These are phyloP conservation scores for Achatina immaculata DNA, from an alignment of 1,140 invertebrate genomes.

Conservation along the genomic window DNA sequence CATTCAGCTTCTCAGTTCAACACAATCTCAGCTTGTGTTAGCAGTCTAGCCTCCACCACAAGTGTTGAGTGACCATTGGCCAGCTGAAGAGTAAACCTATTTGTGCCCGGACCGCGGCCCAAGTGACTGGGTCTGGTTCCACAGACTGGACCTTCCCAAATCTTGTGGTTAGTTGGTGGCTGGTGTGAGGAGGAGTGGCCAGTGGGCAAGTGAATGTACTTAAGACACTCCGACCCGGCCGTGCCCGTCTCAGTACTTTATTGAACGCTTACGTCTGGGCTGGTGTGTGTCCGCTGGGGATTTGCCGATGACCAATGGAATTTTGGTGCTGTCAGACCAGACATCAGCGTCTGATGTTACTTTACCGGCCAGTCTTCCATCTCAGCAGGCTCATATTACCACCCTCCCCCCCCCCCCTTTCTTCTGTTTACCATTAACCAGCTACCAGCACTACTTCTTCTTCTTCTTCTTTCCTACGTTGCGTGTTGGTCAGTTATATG, in stretches of 20 bases:
- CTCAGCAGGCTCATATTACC: neutral
- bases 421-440: neutral
- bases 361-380: neutral
- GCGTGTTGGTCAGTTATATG: neutral
- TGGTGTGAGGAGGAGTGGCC: neutral
- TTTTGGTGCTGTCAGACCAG: neutral
- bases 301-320: neutral
- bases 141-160: neutral
- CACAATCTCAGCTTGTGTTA: no score
- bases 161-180: neutral
- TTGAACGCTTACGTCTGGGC: neutral
- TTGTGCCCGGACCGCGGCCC: neutral
- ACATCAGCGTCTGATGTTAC: neutral
- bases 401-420: constrained; percentile 3
- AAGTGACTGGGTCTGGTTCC: neutral
- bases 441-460: no score
- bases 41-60: no score
- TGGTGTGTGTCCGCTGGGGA: neutral
- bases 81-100: neutral
- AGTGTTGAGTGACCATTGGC: constrained; percentile 8
- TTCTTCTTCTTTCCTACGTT: neutral
- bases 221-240: neutral
- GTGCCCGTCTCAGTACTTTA: constrained; percentile 2
- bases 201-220: constrained; percentile 9
- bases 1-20: no score